phyloP scores from a whole-genome alignment of 1,140 invertebrate species.

The Eriosoma lanigerum region DNA sequence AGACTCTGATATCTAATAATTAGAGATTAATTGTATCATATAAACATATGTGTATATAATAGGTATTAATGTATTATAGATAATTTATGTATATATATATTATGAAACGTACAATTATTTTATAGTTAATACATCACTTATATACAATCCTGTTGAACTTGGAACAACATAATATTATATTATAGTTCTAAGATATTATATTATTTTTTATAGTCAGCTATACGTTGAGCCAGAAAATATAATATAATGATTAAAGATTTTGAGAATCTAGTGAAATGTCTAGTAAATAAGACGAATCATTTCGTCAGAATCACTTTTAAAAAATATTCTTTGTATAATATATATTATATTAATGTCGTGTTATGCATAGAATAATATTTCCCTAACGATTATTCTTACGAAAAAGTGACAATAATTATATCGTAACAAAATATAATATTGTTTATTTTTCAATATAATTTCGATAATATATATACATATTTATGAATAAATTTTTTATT shows the following conservation, averaged over 20 bases:
- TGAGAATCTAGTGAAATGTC: constrained; percentile 11
- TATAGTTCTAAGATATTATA: background rate
- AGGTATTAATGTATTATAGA: too few species aligned
- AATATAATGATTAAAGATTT: background rate
- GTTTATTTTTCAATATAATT: constrained; percentile 31
- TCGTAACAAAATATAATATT: background rate
- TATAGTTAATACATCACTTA: too few species aligned
- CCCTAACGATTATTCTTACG: background rate
- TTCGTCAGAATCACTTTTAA: constrained; percentile 32
- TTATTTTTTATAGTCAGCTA: background rate
- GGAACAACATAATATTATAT: too few species aligned
- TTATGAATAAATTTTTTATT: background rate
- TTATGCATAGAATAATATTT: background rate
- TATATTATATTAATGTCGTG: too few species aligned
- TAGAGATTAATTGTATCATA: too few species aligned
- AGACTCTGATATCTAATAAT: too few species aligned
- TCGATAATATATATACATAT: background rate
- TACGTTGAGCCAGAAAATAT: background rate
- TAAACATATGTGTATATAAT: too few species aligned
- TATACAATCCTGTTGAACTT: too few species aligned
- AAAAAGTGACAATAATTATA: constrained; percentile 18
- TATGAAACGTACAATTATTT: too few species aligned
- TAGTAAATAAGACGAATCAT: background rate
- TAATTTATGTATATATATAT: too few species aligned
- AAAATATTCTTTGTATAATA: constrained; percentile 6